phyloP scores from a whole-genome alignment of 92 coral and sea anemone species.

The Porites lobata region DNA sequence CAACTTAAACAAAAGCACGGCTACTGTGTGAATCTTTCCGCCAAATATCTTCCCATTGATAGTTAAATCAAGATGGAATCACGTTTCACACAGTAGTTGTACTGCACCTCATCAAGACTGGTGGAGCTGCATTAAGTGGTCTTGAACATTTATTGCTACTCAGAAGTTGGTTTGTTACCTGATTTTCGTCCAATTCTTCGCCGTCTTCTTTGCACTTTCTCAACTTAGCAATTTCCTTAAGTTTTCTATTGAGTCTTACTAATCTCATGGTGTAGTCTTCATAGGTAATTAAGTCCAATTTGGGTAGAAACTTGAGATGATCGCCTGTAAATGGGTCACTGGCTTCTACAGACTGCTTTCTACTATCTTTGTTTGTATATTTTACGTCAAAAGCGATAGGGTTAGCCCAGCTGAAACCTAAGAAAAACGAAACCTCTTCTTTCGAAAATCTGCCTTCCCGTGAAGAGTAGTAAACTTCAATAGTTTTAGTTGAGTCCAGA shows the following conservation, averaged over 20 bases:
- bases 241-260: neutral
- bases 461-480: constrained; percentile 47
- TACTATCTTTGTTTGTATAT: neutral
- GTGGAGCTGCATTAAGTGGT: too few species aligned
- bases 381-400: constrained; percentile 41
- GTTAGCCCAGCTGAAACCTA: constrained; percentile 51
- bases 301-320: neutral
- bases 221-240: neutral
- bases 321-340: neutral
- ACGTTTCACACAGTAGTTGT: too few species aligned
- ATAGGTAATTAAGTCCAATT: neutral
- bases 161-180: constrained; percentile 15
- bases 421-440: constrained; percentile 55
- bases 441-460: constrained; percentile 54
- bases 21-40: too few species aligned
- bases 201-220: neutral
- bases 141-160: neutral
- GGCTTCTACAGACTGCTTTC: neutral
- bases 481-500: neutral
- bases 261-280: neutral
- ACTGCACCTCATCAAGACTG: too few species aligned
- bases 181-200: constrained; percentile 1
- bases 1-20: too few species aligned
- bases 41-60: too few species aligned
- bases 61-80: too few species aligned